These are phyloP conservation scores for Delphinapterus leucas DNA, from an alignment of 2,113 vertebrate genomes.

Conservation along the genomic window DNA sequence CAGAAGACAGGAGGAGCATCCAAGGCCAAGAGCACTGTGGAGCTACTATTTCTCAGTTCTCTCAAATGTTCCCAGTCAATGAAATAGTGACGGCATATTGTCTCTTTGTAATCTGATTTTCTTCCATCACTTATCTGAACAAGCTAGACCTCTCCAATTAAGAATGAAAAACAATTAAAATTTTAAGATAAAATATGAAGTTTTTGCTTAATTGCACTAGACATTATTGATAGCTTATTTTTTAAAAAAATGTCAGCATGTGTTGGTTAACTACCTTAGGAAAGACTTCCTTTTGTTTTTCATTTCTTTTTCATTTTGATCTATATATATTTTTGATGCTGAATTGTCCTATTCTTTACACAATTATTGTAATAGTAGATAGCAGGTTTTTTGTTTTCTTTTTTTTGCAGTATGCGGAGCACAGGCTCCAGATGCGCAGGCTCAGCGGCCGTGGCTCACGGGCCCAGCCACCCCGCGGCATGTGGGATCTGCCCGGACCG, in stretches of 20 bases:
- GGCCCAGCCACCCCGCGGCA: no score
- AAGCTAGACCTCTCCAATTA: neutral
- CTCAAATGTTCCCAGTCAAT: neutral
- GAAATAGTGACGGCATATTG: neutral
- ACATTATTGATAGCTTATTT: neutral
- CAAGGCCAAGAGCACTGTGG: neutral
- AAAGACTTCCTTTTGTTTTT: neutral
- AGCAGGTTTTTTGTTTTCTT: neutral
- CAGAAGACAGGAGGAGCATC: neutral
- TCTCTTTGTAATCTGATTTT: neutral
- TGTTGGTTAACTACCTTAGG: neutral
- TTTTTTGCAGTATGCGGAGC: no score
- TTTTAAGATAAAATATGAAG: neutral
- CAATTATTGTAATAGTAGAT: neutral
- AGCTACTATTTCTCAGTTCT: neutral
- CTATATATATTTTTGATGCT: neutral
- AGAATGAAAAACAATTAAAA: neutral
- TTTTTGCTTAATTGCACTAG: neutral
- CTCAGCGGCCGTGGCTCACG: no score
- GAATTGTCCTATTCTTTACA: neutral
- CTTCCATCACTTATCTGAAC: neutral
- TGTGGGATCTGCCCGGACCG: no score
- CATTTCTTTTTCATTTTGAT: neutral
- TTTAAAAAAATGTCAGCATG: neutral
- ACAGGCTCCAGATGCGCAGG: no score